These are phyloP conservation scores for Tetramorium simillimum DNA, from an alignment of 1,140 invertebrate species.

Conservation along the genomic window DNA sequence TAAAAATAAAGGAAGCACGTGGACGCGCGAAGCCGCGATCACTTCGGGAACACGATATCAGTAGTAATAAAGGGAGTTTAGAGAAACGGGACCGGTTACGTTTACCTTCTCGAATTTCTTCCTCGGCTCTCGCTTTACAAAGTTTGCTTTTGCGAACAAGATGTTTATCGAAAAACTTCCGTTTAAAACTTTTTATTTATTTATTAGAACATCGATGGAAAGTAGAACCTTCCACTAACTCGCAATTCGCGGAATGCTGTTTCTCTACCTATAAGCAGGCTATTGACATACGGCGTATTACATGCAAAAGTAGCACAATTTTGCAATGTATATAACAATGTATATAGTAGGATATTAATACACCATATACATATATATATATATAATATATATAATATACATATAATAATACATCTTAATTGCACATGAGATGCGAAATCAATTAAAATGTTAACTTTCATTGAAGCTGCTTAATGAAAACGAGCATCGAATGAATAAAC, in stretches of 20 bases:
- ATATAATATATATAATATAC: background rate
- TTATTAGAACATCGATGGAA: background rate
- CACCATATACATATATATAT: background rate
- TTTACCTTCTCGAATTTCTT: constrained; percentile 42
- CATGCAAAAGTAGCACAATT: background rate
- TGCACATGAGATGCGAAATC: background rate
- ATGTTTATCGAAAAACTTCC: constrained; percentile 42
- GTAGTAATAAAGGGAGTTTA: constrained; percentile 19
- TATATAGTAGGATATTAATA: background rate
- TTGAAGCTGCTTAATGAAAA: background rate
- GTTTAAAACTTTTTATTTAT: constrained; percentile 16
- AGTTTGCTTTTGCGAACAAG: constrained; percentile 20
- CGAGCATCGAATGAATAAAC: background rate
- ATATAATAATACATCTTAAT: background rate
- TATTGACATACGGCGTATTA: background rate
- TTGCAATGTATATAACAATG: background rate
- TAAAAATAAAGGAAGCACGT: constrained; percentile 15
- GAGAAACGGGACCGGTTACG: constrained; percentile 23
- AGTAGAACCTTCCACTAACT: background rate
- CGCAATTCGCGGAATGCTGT: background rate
- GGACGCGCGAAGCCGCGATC: background rate
- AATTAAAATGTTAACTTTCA: constrained; percentile 9
- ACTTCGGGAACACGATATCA: constrained; percentile 14
- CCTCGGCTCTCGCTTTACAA: constrained; percentile 2
- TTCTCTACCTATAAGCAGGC: background rate